phyloP scores from a whole-genome alignment of 37 sponge, comb jelly and placozoan genomes.

The Aphrocallistes beatrix region DNA sequence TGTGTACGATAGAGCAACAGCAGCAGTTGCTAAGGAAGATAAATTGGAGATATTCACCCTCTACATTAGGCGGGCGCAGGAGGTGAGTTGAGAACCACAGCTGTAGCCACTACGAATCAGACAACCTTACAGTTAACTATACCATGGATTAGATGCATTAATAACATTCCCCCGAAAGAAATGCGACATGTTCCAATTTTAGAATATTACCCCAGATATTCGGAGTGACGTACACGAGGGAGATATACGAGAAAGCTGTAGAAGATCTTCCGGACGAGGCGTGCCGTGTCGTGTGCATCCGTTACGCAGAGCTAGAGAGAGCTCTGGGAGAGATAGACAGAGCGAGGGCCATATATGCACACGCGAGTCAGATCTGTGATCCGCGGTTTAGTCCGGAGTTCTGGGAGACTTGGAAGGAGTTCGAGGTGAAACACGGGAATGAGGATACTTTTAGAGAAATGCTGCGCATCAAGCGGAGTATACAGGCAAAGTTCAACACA shows the following conservation, averaged over 20 bases:
- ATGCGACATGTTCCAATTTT: too few relatives aligned
- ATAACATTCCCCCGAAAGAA: too few relatives aligned
- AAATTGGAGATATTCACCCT: conserved; percentile 90
- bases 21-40: conserved; percentile 60
- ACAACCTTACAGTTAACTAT: background rate
- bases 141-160: background rate
- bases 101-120: too few relatives aligned
- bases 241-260: conserved; percentile 93
- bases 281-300: conserved; percentile 71
- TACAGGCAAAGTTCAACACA: conserved; percentile 95
- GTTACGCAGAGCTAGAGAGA: conserved; percentile 83
- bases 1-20: conserved; percentile 91
- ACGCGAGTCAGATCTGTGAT: conserved; percentile 90
- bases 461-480: conserved; percentile 94
- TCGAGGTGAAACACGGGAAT: conserved; percentile 93
- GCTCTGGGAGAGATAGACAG: conserved; percentile 93
- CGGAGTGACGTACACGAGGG: conserved; percentile 89
- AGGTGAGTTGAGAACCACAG: background rate
- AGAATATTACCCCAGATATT: conserved; percentile 30
- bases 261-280: conserved; percentile 68
- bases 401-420: conserved; percentile 95
- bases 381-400: conserved; percentile 65
- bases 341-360: conserved; percentile 74
- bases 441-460: conserved; percentile 98
- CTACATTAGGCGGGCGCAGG: conserved; percentile 85